Conservation (phyloP, 2,888 invertebrate species). For the Tetragonisca angustula region DNA sequence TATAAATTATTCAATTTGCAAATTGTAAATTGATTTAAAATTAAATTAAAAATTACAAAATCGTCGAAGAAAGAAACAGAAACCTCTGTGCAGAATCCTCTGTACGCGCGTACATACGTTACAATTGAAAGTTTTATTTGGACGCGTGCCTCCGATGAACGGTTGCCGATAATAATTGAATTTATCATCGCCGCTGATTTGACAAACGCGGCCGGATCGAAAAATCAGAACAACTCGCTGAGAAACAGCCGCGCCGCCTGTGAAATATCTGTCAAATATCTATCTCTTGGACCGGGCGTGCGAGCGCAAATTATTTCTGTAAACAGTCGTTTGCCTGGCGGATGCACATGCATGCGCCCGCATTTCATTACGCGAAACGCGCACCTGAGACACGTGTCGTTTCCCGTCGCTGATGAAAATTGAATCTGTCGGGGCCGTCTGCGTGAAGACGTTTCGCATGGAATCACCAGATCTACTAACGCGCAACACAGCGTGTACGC, state of each 20-base stretch:
- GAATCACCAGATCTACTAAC: not conserved
- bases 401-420: not conserved
- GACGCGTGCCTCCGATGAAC: not conserved
- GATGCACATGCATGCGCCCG: constrained; percentile 44
- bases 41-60: too few species aligned
- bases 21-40: too few species aligned
- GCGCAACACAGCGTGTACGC: too few species aligned
- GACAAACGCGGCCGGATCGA: constrained; percentile 33
- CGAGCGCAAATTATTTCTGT: constrained; percentile 45
- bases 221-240: constrained; percentile 32
- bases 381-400: constrained; percentile 43
- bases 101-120: not conserved
- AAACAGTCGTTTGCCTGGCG: constrained; percentile 30
- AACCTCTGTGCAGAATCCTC: not conserved
- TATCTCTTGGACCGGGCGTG: constrained; percentile 14
- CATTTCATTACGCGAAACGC: constrained; percentile 45
- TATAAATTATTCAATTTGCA: too few species aligned
- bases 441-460: not conserved
- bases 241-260: not conserved
- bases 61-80: not conserved
- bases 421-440: not conserved
- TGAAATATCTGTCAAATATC: constrained; percentile 27
- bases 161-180: not conserved
- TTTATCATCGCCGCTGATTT: constrained; percentile 23
- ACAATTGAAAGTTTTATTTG: not conserved